Evolutionary conservation across 2,888 invertebrate genomes (phyloP).

Genomic region (Hydropsyche betteni): DNA sequence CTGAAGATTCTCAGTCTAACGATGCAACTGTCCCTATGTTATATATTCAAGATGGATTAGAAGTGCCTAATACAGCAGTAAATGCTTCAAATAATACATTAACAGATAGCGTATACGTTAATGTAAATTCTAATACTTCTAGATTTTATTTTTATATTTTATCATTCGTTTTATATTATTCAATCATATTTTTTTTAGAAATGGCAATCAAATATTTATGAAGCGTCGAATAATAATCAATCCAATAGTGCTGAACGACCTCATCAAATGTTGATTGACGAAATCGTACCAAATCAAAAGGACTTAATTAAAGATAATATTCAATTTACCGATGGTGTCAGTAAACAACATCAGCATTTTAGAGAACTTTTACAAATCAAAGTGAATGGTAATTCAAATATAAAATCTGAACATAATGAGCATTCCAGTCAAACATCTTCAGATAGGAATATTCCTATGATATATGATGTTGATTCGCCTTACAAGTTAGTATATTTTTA

Average conservation of each 20-base stretch:
- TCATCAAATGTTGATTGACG: neutral
- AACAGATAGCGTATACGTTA: too few species aligned
- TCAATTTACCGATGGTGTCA: neutral
- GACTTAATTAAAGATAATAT: too few species aligned
- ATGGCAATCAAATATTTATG: constrained; percentile 59
- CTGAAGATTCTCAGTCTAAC: constrained; percentile 3
- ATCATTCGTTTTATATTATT: neutral
- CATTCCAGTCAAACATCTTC: neutral
- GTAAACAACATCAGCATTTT: constrained; percentile 42
- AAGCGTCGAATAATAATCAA: constrained; percentile 59
- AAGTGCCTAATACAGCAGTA: too few species aligned
- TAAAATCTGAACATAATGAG: constrained; percentile 4
- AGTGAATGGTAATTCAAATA: constrained; percentile 24
- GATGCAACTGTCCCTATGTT: constrained; percentile 7
- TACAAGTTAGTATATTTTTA: constrained; percentile 15
- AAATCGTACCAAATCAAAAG: neutral
- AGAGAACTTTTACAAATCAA: constrained; percentile 44
- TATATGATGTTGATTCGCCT: neutral
- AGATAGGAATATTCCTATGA: neutral
- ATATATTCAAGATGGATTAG: constrained; percentile 36
- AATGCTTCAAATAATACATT: too few species aligned
- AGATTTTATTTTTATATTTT: neutral
- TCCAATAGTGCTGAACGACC: constrained; percentile 37
- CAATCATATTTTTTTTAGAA: constrained; percentile 54
- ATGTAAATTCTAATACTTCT: neutral